phyloP scores from a whole-genome alignment of 2,888 invertebrate genomes.

The Caenorhabditis sp. region DNA sequence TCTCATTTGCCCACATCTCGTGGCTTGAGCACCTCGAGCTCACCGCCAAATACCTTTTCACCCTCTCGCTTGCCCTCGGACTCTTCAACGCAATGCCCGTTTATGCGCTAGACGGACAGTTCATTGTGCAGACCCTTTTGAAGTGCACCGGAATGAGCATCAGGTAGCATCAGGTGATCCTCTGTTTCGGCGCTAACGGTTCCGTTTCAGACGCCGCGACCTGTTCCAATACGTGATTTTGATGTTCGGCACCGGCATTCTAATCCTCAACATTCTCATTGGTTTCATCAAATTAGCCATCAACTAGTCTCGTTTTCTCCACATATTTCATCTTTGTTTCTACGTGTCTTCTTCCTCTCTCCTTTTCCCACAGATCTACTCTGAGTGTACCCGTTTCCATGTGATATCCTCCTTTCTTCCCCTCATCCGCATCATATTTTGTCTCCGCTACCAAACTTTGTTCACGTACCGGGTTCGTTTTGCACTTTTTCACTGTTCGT shows the following conservation, averaged over 20 bases:
- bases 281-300: conserved; percentile 65
- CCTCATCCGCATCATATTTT: background rate
- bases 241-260: conserved; percentile 58
- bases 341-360: conserved; percentile 11
- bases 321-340: background rate
- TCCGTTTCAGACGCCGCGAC: conserved; percentile 61
- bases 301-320: conserved; percentile 19
- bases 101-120: conserved; percentile 93
- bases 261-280: conserved; percentile 62
- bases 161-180: conserved; percentile 8
- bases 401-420: conserved; percentile 20
- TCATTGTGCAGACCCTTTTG: conserved; percentile 84
- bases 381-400: conserved; percentile 6
- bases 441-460: conserved; percentile 7
- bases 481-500: conserved; percentile 11
- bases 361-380: background rate
- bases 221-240: conserved; percentile 57
- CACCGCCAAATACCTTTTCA: conserved; percentile 80
- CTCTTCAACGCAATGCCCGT: conserved; percentile 93
- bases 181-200: background rate
- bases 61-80: conserved; percentile 91
- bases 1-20: conserved; percentile 31
- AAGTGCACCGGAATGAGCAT: conserved; percentile 25
- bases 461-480: background rate
- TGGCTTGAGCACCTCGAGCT: conserved; percentile 60